Evolutionary conservation across 2,888 invertebrate species (phyloP).

Genomic region (Heteropelma amictum): DNA sequence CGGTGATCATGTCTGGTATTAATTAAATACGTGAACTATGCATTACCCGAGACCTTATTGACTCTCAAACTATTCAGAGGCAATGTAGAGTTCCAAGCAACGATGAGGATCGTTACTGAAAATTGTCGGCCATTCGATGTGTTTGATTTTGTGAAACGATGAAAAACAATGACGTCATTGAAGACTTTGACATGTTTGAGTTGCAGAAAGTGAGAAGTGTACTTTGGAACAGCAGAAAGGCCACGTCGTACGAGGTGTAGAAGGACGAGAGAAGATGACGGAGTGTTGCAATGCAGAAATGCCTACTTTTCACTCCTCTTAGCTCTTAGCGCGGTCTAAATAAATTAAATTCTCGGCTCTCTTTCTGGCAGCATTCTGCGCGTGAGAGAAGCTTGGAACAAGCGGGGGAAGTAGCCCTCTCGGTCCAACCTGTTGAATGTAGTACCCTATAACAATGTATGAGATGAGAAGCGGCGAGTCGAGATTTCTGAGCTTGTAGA

Average conservation of each 20-base stretch:
- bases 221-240: background rate
- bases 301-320: constrained; percentile 9
- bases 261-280: background rate
- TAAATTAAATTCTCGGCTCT: constrained; percentile 54
- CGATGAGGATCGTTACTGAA: too few relatives aligned
- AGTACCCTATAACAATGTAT: constrained; percentile 46
- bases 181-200: background rate
- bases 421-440: constrained; percentile 58
- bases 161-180: too few relatives aligned
- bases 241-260: background rate
- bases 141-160: too few relatives aligned
- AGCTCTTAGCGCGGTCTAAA: constrained; percentile 45
- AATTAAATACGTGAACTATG: too few relatives aligned
- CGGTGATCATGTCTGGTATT: too few relatives aligned
- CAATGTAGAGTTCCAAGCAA: too few relatives aligned
- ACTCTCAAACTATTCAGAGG: too few relatives aligned
- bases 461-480: constrained; percentile 7
- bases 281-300: constrained; percentile 2
- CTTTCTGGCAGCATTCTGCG: constrained; percentile 4
- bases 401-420: constrained; percentile 34
- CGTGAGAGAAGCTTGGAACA: constrained; percentile 16
- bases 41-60: too few relatives aligned
- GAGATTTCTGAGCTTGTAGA: constrained; percentile 7
- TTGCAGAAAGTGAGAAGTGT: background rate
- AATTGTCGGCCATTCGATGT: too few relatives aligned